Conservation (phyloP, 1,140 invertebrate species). For the Drosophila melanica region DNA sequence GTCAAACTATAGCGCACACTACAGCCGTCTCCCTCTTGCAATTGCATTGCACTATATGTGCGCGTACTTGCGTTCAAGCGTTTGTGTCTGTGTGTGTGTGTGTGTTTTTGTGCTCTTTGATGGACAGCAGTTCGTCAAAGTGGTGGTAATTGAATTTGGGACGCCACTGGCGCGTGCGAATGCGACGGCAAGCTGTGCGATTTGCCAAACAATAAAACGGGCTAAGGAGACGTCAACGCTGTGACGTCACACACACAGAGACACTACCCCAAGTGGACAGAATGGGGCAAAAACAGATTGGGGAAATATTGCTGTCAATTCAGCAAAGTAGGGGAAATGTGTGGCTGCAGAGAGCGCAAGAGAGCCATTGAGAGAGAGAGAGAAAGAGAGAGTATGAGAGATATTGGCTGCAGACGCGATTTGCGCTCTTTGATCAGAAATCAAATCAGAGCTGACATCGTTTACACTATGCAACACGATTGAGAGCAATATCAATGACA, state of each 20-base stretch:
- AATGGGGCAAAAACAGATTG: slow-evolving; percentile 9
- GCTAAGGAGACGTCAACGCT: slow-evolving; percentile 27
- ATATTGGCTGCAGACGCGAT: neutral
- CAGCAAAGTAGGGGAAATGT: slow-evolving; percentile 41
- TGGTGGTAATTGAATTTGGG: slow-evolving; percentile 77
- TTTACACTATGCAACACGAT: neutral
- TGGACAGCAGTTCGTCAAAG: slow-evolving; percentile 83
- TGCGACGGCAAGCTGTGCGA: slow-evolving; percentile 50
- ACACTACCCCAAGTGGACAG: slow-evolving; percentile 1
- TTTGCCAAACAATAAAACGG: slow-evolving; percentile 71
- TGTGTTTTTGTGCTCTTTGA: slow-evolving; percentile 48
- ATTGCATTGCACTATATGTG: slow-evolving; percentile 14
- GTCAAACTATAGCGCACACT: slow-evolving; percentile 57
- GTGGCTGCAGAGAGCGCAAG: slow-evolving; percentile 37
- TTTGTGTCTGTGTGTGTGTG: too few relatives aligned
- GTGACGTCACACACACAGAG: slow-evolving; percentile 54
- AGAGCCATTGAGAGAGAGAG: slow-evolving; percentile 27
- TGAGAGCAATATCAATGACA: neutral
- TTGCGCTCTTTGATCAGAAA: slow-evolving; percentile 53
- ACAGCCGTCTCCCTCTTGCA: slow-evolving; percentile 61
- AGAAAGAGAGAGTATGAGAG: slow-evolving; percentile 20
- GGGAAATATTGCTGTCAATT: too few relatives aligned
- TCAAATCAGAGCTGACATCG: slow-evolving; percentile 34
- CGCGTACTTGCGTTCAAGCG: slow-evolving; percentile 6
- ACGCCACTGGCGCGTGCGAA: slow-evolving; percentile 41